Evolutionary conservation across 2,797 vertebrate species (phyloP), one percentile per base, ranked within the genome.

Genomic region (Poecile montanus): DNA sequence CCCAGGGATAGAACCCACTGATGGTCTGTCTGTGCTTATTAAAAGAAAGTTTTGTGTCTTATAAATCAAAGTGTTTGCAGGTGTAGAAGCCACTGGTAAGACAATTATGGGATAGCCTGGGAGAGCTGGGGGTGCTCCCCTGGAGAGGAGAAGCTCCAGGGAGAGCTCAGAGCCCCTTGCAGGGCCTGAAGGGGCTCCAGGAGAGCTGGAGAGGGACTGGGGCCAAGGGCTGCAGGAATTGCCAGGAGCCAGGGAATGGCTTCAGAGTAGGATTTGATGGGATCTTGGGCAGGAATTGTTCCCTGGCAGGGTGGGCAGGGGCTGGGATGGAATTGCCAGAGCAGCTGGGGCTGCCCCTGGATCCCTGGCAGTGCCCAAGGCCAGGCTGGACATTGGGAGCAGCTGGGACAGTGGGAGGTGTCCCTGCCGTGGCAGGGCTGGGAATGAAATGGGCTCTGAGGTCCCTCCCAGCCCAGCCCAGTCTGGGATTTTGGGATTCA

Each of bases 391-490:
- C 54, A 16, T 0, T 53, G 78, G 65, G 74, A 53, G 26, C 61
- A 15, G 56, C 66, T 51, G 66, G 56, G 7, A 18, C 62, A 29
- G 29, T 25, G 83, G 73, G 0, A 77, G 63, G 56, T 38, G 72
- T 29, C 73, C 73, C 83, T 76, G 63, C 45, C 40, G 18, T 26
- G 71, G 36, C 36, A 10, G 45, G 36, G 45, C 0, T 32, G 34
- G 65, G 2, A 9, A 3, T 27, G 7, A 1, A 1, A 1, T 40
- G 57, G 7, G 10, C 14, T 42, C 6, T 29, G 0, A 36, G 18
- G 13, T 50, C 13, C 7, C 5, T 23, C 2, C 57, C 51, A 42
- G 1, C 17, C 13, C 56, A 70, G 5, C 1, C 30, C 65, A 56
- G 5, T 6, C 19, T 57, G 51, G 42, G 13, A 7, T 50, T 87